Evolutionary conservation across 2,888 invertebrate species (phyloP), one percentile per base, ranked within the genome.

Genomic region (Trissolcus brochymenae): DNA sequence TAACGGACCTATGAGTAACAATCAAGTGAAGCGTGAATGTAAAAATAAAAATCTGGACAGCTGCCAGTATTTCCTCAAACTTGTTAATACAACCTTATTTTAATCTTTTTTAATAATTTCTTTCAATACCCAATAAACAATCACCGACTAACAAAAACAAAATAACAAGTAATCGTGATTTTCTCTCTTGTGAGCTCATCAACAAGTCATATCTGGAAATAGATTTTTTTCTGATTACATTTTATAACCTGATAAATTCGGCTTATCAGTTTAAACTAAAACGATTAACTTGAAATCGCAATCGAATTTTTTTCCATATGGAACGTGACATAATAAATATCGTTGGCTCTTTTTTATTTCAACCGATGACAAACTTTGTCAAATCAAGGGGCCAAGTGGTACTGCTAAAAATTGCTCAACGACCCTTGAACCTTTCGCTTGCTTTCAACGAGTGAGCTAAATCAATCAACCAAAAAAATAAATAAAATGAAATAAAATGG

Each of bases 21-120:
- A 56, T 57, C 50, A 56, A 16, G 13, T 56, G 56, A 56, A 66
- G 49, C 16, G 50, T 53, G 21, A 43, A 53, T 14, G 6, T 59
- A 59, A 43, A 67, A 67, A 67, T 67, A 67, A 51, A 67, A 51
- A 59, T 29, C 43, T 67, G 67, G 35, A 51, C 4, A 6, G 3
- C 40, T 51, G 67, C 67, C 67, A 59, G 29, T 14, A 53, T 43
- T 49, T 43, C 43, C 54, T 43, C 55, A 17, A 49, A 29, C n/a
- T 43, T 59, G 43, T 1, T 43, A 67, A 67, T 50, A 67, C n/a
- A 67, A 59, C 53, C 67, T 19, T 51, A 51, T 51, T 51, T 11
- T 55, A 1, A 35, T 35, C 11, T 35, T 11, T 35, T 11, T 35
- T 1, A 9, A 35, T 11, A 3, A 7, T 29, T 29, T 35, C 9